phyloP scores from a whole-genome alignment of 2,113 vertebrate species.

The Corythaixoides concolor region DNA sequence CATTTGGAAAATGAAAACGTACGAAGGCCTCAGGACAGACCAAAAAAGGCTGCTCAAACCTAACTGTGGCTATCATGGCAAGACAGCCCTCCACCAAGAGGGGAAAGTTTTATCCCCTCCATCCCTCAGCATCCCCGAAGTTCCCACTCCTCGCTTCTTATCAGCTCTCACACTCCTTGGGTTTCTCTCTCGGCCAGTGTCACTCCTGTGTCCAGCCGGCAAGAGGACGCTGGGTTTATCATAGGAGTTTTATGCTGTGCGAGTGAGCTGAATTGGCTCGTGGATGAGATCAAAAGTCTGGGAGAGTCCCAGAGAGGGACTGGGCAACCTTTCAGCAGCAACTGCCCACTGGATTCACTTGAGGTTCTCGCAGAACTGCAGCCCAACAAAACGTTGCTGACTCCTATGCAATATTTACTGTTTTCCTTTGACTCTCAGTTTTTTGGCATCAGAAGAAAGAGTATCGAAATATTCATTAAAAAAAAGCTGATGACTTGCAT shows the following conservation, averaged over 20 bases:
- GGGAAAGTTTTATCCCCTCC: background rate
- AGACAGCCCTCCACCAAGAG: background rate
- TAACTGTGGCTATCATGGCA: background rate
- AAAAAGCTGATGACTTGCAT: background rate
- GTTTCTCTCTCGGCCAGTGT: background rate
- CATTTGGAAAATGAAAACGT: rapidly evolving
- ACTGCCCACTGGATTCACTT: background rate
- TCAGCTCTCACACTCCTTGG: background rate
- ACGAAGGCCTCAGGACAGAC: background rate
- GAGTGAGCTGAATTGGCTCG: background rate
- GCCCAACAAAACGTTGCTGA: background rate
- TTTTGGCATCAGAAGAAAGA: background rate
- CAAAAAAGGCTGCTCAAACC: background rate
- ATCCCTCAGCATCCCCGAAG: background rate
- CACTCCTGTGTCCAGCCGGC: background rate
- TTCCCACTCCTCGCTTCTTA: background rate
- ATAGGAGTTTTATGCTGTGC: background rate
- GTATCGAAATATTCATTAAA: background rate
- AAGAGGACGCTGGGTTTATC: rapidly evolving
- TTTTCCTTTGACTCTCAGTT: background rate
- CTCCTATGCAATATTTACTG: background rate
- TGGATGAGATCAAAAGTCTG: background rate
- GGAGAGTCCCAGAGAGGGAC: background rate
- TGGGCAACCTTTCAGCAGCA: background rate
- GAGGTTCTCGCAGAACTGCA: background rate